phyloP scores from a whole-genome alignment of 2,113 vertebrate species.

The Porphyrio hochstetteri region DNA sequence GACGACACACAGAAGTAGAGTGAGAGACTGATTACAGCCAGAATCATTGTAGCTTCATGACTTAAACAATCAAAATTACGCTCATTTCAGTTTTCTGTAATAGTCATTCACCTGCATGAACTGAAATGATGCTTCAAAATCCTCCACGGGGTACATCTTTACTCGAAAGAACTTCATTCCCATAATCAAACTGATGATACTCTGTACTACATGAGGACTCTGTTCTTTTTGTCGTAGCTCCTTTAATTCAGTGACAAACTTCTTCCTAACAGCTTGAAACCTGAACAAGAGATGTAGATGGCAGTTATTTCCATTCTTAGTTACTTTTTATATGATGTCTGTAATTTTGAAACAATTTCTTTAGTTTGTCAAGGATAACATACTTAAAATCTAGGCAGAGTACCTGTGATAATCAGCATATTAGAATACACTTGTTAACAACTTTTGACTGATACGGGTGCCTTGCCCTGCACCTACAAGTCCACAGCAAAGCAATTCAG shows the following conservation, averaged over 20 bases:
- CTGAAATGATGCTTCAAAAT: conserved; percentile 98
- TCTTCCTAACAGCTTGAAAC: conserved; percentile 98
- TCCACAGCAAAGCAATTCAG: background rate
- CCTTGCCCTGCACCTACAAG: background rate
- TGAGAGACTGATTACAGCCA: background rate
- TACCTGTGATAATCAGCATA: background rate
- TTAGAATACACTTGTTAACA: background rate
- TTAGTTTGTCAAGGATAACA: background rate
- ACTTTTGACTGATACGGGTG: background rate
- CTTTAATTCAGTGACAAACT: conserved; percentile 97
- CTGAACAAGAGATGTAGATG: conserved; percentile 62
- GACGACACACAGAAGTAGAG: background rate
- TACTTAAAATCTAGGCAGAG: background rate
- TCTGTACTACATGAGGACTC: conserved; percentile 93
- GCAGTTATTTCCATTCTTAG: background rate
- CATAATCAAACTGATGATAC: conserved; percentile 98
- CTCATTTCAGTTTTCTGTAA: background rate
- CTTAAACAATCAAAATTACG: background rate
- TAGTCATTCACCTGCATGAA: conserved; percentile 90
- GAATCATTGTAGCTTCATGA: background rate
- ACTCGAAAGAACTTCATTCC: conserved; percentile 99
- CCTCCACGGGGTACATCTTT: conserved; percentile 99
- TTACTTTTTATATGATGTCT: background rate
- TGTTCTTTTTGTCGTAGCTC: conserved; percentile 94
- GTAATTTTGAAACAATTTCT: background rate